These are phyloP conservation scores for Cryptotis parvus DNA, from an alignment of 2,113 vertebrate species.

Conservation along the genomic window DNA sequence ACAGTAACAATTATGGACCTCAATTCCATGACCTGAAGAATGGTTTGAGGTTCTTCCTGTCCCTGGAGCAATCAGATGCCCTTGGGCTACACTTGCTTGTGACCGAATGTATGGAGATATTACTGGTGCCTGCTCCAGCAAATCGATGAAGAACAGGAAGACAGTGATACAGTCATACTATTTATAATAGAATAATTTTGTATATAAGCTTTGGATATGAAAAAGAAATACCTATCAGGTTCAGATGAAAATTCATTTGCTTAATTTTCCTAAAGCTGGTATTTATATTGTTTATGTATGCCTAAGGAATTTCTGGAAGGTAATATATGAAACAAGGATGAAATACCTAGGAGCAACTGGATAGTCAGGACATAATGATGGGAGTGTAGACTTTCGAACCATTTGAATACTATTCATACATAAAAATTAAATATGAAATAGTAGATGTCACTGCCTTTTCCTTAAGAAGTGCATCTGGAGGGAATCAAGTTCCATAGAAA, in stretches of 20 bases:
- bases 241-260: background rate
- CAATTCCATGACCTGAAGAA: no score
- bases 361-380: background rate
- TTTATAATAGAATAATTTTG: background rate
- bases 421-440: constrained; percentile 30
- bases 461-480: background rate
- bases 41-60: no score
- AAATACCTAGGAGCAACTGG: background rate
- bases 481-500: background rate
- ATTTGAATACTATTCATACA: constrained; percentile 24
- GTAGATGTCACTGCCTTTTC: background rate
- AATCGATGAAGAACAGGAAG: no score
- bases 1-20: no score
- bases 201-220: background rate
- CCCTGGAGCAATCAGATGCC: no score
- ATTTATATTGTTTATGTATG: background rate
- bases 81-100: no score
- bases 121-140: no score
- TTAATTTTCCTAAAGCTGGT: constrained; percentile 30
- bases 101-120: no score
- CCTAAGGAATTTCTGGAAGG: constrained; percentile 40
- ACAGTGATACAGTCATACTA: no score
- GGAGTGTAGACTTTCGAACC: background rate
- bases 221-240: background rate
- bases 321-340: background rate